Percentiles rank a stretch among this genome's conserved stretches.
These are phyloP conservation scores for Centropus unirufus DNA, from an alignment of 2,113 vertebrate species.

Conservation along the genomic window DNA sequence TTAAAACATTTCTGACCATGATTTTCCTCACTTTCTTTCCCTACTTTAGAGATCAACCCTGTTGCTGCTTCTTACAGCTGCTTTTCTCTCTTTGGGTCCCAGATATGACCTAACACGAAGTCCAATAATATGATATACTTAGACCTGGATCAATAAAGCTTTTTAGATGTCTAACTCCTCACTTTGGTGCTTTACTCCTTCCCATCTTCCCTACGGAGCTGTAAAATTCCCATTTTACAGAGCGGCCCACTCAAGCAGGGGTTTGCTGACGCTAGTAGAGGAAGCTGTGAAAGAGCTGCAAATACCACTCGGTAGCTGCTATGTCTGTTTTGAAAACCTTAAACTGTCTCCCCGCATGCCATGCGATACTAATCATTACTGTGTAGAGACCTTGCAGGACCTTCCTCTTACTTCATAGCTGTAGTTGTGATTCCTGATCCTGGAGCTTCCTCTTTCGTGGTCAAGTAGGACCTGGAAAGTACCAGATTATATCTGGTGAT, in stretches of 20 bases:
- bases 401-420: neutral
- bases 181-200: conserved; percentile 53
- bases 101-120: conserved; percentile 55
- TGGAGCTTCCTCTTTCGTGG: neutral
- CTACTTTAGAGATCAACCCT: conserved; percentile 40
- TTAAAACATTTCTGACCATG: conserved; percentile 34
- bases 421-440: neutral
- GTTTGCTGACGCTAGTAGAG: conserved; percentile 46
- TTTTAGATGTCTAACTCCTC: conserved; percentile 49
- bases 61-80: conserved; percentile 13
- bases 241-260: conserved; percentile 31
- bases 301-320: neutral
- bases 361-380: neutral
- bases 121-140: conserved; percentile 32
- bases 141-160: conserved; percentile 58
- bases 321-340: neutral
- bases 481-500: rapidly evolving
- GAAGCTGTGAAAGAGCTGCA: conserved; percentile 35
- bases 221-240: conserved; percentile 70
- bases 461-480: neutral
- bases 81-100: conserved; percentile 56
- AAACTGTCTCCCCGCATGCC: neutral
- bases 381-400: neutral
- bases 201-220: conserved; percentile 49
- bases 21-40: conserved; percentile 39